Base-by-base conservation (phyloP, 2,888 invertebrate species). In the Hypselothyrea guttata region DNA sequence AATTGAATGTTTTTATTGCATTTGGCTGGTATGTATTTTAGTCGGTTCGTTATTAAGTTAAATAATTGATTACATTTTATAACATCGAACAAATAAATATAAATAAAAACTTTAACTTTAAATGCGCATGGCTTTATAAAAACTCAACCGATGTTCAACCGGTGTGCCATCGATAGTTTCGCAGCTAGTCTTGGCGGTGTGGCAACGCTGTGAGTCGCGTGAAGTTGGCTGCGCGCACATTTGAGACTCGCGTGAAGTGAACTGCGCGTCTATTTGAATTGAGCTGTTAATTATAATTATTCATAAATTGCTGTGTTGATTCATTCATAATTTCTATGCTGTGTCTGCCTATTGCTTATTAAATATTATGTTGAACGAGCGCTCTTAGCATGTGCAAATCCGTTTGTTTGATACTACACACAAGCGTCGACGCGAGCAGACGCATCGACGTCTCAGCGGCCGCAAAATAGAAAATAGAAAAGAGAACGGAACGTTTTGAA, bases 361-460 rank as follows among this genome's bases (percentile, higher is more conserved):
- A 12, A 35, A 18, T 58, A n/a, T n/a, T n/a, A 57, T 13, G 38
- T 69, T 62, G 53, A 35, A 48, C 56, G 16, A 31, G 13, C 57
- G 31, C 55, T 28, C 35, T 51, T 22, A 22, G 3, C 22, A 22
- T 5, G 5, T 22, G 22, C 5, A 4, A 22, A 22, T 22, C 2
- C 22, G 5, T 22, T 53, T 42, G 53, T 63, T 40, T 65, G 46
- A 60, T 49, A 69, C 62, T 78, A 67, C 40, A 58, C 62, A 58
- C 56, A 72, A 38, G 65, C 65, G 55, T 53, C 59, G 75, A 54
- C 48, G 71, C 49, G 81, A 72, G 71, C 64, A 75, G 71, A 84
- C 84, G 75, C 70, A 75, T 42, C 47, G 61, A 64, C 62, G 54
- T 51, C 42, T 56, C 48, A 60, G 49, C 60, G 30, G 58, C 31